Evolutionary conservation across 2,888 invertebrate species (phyloP).

Genomic region (Diploptera punctata): DNA sequence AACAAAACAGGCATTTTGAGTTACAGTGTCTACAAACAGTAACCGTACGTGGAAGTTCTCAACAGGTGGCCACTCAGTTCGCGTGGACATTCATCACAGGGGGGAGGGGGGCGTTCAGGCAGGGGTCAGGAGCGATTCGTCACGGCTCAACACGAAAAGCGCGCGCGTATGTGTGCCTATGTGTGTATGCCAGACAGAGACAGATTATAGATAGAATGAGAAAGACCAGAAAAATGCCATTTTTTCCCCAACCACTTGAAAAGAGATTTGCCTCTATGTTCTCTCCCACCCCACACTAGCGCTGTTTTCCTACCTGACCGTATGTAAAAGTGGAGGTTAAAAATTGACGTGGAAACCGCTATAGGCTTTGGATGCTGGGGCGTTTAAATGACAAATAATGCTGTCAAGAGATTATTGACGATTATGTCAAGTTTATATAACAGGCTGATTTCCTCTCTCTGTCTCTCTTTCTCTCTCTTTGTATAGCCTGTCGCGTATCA

Average conservation of each 20-base stretch:
- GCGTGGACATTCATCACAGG: constrained; percentile 37
- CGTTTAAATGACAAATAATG: constrained; percentile 36
- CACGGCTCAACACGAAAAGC: constrained; percentile 38
- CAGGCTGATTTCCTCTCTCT: not conserved
- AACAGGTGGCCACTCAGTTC: constrained; percentile 38
- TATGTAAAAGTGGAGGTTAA: constrained; percentile 26
- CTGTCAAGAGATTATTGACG: constrained; percentile 40
- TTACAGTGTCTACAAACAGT: constrained; percentile 26
- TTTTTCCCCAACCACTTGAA: constrained; percentile 30
- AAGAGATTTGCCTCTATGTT: constrained; percentile 14
- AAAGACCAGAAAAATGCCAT: constrained; percentile 30
- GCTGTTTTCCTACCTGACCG: constrained; percentile 10
- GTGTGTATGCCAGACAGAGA: constrained; percentile 21
- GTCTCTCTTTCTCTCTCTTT: not conserved
- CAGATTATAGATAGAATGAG: constrained; percentile 12
- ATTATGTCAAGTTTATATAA: constrained; percentile 30
- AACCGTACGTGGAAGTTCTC: not conserved
- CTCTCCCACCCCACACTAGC: too few relatives aligned
- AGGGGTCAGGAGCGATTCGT: constrained; percentile 41
- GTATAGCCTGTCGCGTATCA: constrained; percentile 8
- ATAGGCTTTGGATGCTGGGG: constrained; percentile 28
- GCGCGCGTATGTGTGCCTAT: too few relatives aligned
- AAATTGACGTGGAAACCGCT: constrained; percentile 21
- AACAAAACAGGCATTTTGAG: constrained; percentile 23
- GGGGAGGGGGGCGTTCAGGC: constrained; percentile 39